phyloP scores from a whole-genome alignment of 2,888 invertebrate species.

The Athrips mouffetella region DNA sequence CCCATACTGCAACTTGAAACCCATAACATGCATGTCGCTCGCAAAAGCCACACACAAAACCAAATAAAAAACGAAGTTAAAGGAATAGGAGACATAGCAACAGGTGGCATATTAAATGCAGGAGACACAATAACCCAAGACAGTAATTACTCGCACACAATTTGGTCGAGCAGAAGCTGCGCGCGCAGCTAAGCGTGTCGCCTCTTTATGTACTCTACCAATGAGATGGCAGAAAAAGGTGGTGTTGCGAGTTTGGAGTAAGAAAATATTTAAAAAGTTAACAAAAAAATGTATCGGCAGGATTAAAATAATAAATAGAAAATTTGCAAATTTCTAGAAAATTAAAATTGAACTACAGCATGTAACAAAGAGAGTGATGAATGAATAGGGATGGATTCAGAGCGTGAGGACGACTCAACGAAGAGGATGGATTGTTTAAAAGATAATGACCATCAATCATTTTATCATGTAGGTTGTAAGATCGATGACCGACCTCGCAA shows the following conservation, averaged over 20 bases:
- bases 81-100: not conserved
- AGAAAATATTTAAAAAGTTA: not conserved
- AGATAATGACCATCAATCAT: no score
- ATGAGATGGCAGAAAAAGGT: not conserved
- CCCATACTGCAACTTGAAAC: no score
- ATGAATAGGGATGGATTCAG: no score
- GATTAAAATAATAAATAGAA: slow-evolving; percentile 1
- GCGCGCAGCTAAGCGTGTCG: slow-evolving; percentile 6
- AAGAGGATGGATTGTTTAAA: no score
- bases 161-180: not conserved
- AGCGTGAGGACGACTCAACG: no score
- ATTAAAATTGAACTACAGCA: no score
- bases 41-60: not conserved
- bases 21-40: no score
- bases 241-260: not conserved
- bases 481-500: no score
- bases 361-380: no score
- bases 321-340: no score
- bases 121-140: not conserved
- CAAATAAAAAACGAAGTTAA: not conserved
- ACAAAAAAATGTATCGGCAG: not conserved
- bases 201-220: not conserved
- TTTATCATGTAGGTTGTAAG: no score
- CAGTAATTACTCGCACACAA: slow-evolving; percentile 1
- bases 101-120: slow-evolving; percentile 4